Conservation (phyloP, 2,888 invertebrate genomes). For the Epinotia bilunana region DNA sequence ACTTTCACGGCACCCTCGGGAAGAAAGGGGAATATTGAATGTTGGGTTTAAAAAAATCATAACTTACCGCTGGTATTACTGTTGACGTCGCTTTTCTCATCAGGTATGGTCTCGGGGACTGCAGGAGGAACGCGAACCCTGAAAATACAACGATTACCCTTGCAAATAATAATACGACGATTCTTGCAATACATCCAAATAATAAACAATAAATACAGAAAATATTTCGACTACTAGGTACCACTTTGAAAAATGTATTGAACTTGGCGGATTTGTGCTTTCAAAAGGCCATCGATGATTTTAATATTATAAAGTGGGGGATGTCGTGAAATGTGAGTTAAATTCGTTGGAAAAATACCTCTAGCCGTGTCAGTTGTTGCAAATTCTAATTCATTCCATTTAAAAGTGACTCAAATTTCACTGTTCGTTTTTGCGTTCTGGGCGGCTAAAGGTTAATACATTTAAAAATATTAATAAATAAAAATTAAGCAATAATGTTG, state of each 20-base stretch:
- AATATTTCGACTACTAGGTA: neutral
- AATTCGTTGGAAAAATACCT: too few species aligned
- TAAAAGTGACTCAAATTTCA: too few species aligned
- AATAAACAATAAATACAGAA: neutral
- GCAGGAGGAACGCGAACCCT: conserved; percentile 69
- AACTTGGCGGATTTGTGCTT: neutral
- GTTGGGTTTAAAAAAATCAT: neutral
- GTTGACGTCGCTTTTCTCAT: conserved; percentile 76
- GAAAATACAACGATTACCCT: conserved; percentile 37
- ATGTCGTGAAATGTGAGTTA: too few species aligned
- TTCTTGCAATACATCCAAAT: too few species aligned
- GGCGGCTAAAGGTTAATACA: too few species aligned
- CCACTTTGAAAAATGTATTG: neutral
- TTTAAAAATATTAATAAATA: too few species aligned
- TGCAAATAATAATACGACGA: too few species aligned
- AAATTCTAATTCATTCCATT: too few species aligned
- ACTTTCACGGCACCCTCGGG: too few species aligned
- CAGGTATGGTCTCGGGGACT: conserved; percentile 74
- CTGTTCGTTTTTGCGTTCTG: too few species aligned
- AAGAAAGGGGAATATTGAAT: too few species aligned
- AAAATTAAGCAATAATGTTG: neutral
- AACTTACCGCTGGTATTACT: conserved; percentile 73
- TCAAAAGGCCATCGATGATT: neutral
- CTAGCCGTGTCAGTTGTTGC: too few species aligned
- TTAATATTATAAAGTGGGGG: neutral